Evolutionary conservation across 2,888 invertebrate species (phyloP).

Genomic region (Eurois occulta): DNA sequence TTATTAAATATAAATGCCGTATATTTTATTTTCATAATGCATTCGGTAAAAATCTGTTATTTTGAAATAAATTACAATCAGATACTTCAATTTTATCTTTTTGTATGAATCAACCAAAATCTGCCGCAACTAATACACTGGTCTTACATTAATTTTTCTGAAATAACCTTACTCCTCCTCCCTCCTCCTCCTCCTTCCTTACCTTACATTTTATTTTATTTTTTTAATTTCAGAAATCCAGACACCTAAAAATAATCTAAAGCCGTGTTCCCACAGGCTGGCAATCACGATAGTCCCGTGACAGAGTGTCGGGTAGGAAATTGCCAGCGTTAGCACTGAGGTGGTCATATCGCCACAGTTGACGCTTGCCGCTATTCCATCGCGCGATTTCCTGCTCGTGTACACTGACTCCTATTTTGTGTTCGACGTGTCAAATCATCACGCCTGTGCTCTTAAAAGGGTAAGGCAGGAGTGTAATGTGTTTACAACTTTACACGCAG

Average conservation of each 20-base stretch:
- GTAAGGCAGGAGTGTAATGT: neutral
- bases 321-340: constrained; percentile 47
- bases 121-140: too few relatives aligned
- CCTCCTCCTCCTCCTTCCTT: too few relatives aligned
- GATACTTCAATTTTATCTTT: too few relatives aligned
- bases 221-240: constrained; percentile 5
- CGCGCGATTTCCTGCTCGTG: constrained; percentile 41
- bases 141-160: too few relatives aligned
- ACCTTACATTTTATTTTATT: too few relatives aligned
- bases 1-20: too few relatives aligned
- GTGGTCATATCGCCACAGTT: constrained; percentile 36
- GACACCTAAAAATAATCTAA: constrained; percentile 38
- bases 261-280: constrained; percentile 18
- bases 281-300: constrained; percentile 54
- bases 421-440: neutral
- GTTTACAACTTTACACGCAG: neutral
- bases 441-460: neutral
- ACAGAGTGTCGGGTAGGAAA: constrained; percentile 59
- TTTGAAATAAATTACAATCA: too few relatives aligned
- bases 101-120: too few relatives aligned
- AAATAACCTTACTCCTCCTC: too few relatives aligned
- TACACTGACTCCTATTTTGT: constrained; percentile 28
- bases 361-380: constrained; percentile 17
- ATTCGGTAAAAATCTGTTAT: too few relatives aligned
- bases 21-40: too few relatives aligned